Percentiles rank a stretch among this genome's conserved stretches.
These are phyloP conservation scores for Myiotriccus ornatus DNA, from an alignment of 2,797 vertebrate genomes.

Conservation along the genomic window DNA sequence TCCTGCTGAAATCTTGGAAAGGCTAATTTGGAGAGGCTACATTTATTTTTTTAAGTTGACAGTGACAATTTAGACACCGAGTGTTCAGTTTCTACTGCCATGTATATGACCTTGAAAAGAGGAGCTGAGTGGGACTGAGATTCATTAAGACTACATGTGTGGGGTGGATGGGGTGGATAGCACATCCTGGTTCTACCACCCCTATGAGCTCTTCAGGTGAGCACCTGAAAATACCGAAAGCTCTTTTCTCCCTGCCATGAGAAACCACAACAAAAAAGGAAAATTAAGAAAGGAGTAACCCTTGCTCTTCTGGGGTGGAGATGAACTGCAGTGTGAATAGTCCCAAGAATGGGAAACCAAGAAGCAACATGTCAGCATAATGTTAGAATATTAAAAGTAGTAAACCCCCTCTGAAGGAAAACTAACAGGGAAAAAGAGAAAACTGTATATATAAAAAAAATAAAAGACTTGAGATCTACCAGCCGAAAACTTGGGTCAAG, in stretches of 20 bases:
- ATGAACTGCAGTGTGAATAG: neutral
- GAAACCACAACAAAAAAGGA: neutral
- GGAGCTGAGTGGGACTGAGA: neutral
- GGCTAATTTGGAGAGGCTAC: neutral
- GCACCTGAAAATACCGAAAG: neutral
- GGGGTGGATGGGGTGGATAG: fast-evolving
- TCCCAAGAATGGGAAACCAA: neutral
- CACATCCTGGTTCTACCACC: neutral
- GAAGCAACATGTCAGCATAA: neutral
- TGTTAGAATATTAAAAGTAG: neutral
- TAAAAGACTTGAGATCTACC: neutral
- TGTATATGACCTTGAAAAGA: neutral
- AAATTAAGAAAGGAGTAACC: neutral
- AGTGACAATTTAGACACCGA: neutral
- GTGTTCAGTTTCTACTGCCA: neutral
- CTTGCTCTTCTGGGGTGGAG: neutral
- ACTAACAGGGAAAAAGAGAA: neutral
- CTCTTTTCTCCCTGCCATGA: neutral
- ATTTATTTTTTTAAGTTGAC: neutral
- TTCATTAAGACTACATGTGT: neutral
- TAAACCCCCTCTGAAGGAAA: neutral
- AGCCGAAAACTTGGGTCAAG: neutral
- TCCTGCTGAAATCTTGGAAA: neutral
- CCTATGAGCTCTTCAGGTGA: neutral
- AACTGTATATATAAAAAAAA: neutral